Base-by-base conservation (phyloP, 2,888 invertebrate genomes). In the Plagiodera versicolora region DNA sequence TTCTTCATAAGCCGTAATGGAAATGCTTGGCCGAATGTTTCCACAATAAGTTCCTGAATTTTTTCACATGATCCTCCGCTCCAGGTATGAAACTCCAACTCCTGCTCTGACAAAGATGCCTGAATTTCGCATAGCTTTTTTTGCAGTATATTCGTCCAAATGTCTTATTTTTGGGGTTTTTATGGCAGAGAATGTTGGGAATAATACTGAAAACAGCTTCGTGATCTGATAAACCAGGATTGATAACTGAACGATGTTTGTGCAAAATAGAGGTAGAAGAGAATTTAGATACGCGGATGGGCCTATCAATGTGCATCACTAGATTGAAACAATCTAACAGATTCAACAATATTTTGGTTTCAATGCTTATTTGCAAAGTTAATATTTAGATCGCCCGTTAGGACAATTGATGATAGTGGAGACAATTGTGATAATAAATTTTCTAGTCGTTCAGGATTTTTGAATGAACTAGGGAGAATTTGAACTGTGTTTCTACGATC, bases 381-480 rank as follows among this genome's bases (percentile, higher is more conserved):
- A 10, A 49, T 49, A 49, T 49, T 20, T 5, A 28, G 28, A 14
- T 49, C 30, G 2, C 50, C 30, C 5, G 30, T 16, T 50, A 30
- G 5, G 18, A 50, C 30, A 50, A 50, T 50, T 10, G 11, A 49
- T 49, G 24, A 2, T 8, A 49, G 49, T 9, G 16, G 20, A 16
- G 49, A 24, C 4, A 24, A 49, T 49, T 49, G 49, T 2, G 24
- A 49, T 49, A 28, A 49, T 49, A 49, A 1, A 17, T 49, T 16
- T 50, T 50, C 18, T 50, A 49, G 49, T 49, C 49, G 24, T 49
- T 49, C 28, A n/a, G n/a, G n/a, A n/a, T n/a, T n/a, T n/a, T n/a
- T n/a, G n/a, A n/a, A n/a, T n/a, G n/a, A n/a, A n/a, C n/a, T n/a
- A n/a, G n/a, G n/a, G n/a, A n/a, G n/a, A n/a, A n/a, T n/a, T n/a